Evolutionary conservation across 2,888 invertebrate species (phyloP), one percentile per base, ranked within the genome.

Genomic region (Cyclophora punctaria): DNA sequence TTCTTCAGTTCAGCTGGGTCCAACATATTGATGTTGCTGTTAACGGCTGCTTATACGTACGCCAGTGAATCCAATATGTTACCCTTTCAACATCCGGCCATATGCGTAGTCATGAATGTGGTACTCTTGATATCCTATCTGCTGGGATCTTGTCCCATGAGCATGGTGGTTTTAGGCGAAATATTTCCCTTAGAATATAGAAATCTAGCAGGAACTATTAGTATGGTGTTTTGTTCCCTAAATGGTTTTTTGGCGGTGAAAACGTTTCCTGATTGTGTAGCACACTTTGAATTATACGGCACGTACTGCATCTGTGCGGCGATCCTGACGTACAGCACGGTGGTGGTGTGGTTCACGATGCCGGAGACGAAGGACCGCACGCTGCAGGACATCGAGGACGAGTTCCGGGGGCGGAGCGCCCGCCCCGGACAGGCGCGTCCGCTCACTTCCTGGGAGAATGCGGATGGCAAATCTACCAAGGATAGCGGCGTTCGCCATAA

Each of bases 101-200:
- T 20, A 20, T 20, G 2, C 20, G 20, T 20, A 20, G 20, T 20
- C 20, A 1, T 20, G 20, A 20, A 20, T 20, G 20, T 20, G 20
- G 20, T 20, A 20, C 20, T 20, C 20, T 20, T 20, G 20, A 20
- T 20, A 20, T 20, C 20, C 20, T 20, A 20, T 20, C 20, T 20
- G 20, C 20, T 20, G 20, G 92, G 93, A 0, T 78, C 91, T 2
- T 78, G 20, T 20, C 92, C 93, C 0, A 63, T 94, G 40, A 92
- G 93, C 0, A 93, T 92, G 78, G 90, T 92, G 4, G 90, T 94
- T 73, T 91, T 92, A 48, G 93, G 93, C 0, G 94, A 94, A 71
- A 76, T 94, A 3, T 93, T 93, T 59, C 89, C 93, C 3, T 77
- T 90, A 35, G 84, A 86, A 49, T 89, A 89, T 43, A 84, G 92